Evolutionary conservation across 1,140 invertebrate genomes (phyloP).

Genomic region (Acromyrmex charruanus): DNA sequence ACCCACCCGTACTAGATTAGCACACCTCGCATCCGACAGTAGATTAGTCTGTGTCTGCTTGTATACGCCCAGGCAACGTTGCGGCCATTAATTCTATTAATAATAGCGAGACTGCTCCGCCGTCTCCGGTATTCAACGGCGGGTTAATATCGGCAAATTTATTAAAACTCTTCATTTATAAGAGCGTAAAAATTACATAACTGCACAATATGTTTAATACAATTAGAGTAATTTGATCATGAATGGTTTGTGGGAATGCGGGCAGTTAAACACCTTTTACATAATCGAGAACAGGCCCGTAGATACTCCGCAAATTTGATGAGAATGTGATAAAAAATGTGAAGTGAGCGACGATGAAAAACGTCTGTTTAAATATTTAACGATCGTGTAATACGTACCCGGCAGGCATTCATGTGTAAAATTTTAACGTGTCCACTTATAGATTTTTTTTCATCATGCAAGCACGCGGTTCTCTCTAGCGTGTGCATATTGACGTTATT

Average conservation of each 20-base stretch:
- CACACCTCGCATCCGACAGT: slow-evolving; percentile 62
- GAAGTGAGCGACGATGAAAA: slow-evolving; percentile 49
- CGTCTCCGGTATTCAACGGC: slow-evolving; percentile 66
- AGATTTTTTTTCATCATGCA: slow-evolving; percentile 54
- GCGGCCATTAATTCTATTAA: slow-evolving; percentile 83
- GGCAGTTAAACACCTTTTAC: not conserved
- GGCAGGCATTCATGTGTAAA: slow-evolving; percentile 50
- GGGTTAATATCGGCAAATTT: slow-evolving; percentile 67
- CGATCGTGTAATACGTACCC: slow-evolving; percentile 46
- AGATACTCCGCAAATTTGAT: slow-evolving; percentile 12
- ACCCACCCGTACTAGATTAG: slow-evolving; percentile 67
- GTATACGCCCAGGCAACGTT: slow-evolving; percentile 69
- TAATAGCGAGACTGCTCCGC: slow-evolving; percentile 74
- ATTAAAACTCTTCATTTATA: slow-evolving; percentile 55
- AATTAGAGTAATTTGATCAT: slow-evolving; percentile 30
- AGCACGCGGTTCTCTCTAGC: slow-evolving; percentile 63
- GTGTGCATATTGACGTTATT: slow-evolving; percentile 75
- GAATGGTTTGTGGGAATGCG: slow-evolving; percentile 1
- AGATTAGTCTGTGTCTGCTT: slow-evolving; percentile 76
- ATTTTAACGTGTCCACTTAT: slow-evolving; percentile 64
- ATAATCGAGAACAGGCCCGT: slow-evolving; percentile 26
- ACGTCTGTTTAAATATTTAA: slow-evolving; percentile 60
- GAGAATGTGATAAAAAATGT: slow-evolving; percentile 26
- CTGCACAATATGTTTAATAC: not conserved
- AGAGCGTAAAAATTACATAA: slow-evolving; percentile 33